Evolutionary conservation across 2,113 vertebrate genomes (phyloP).

Genomic region (Lethenteron camtschaticum): DNA sequence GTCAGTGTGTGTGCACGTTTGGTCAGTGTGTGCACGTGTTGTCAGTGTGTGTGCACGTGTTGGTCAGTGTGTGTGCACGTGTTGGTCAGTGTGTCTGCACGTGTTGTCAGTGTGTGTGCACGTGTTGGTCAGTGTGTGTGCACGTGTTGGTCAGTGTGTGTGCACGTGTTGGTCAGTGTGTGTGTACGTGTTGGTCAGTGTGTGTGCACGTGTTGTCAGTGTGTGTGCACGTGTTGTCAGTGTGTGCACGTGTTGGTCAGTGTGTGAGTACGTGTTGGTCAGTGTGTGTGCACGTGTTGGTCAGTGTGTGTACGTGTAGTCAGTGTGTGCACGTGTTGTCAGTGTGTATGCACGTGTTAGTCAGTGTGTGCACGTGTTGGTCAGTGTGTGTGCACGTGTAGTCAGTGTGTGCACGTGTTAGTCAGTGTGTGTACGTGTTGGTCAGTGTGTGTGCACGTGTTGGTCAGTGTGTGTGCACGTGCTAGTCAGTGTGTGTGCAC

Average conservation of each 20-base stretch:
- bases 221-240: not conserved
- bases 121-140: too few relatives aligned
- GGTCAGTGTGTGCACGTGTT: not conserved
- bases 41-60: too few relatives aligned
- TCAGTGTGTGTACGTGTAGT: not conserved
- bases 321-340: not conserved
- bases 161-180: not conserved
- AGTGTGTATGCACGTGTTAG: not conserved
- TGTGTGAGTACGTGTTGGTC: not conserved
- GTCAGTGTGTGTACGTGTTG: not conserved
- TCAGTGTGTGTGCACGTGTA: not conserved
- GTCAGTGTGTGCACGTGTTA: not conserved
- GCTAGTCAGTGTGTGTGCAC: not conserved
- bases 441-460: not conserved
- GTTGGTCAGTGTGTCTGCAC: too few relatives aligned
- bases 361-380: not conserved
- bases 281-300: not conserved
- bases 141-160: not conserved
- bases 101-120: too few relatives aligned
- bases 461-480: not conserved
- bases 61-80: too few relatives aligned
- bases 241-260: not conserved
- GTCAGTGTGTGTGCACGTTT: not conserved
- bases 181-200: not conserved
- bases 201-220: not conserved